phyloP scores from a whole-genome alignment of 2,797 vertebrate species.

The Streptopelia turtur region DNA sequence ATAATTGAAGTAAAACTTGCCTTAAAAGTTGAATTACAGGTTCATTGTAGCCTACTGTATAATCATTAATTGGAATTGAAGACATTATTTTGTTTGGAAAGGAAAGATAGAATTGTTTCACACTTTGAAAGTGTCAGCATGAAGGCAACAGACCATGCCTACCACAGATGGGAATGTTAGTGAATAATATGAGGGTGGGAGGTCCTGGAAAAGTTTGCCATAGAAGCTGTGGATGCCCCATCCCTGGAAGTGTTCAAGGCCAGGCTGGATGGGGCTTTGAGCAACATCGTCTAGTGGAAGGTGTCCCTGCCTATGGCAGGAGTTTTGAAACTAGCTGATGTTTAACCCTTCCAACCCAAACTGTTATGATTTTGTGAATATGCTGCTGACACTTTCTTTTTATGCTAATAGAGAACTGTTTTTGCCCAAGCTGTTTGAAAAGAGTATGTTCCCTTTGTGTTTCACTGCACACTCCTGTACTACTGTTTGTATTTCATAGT shows the following conservation, averaged over 20 bases:
- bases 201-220: too few species aligned
- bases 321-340: too few species aligned
- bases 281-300: too few species aligned
- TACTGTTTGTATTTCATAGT: background rate
- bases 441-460: background rate
- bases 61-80: background rate
- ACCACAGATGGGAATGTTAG: background rate
- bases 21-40: slow-evolving; percentile 37
- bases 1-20: slow-evolving; percentile 43
- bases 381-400: background rate
- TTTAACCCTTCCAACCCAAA: too few species aligned
- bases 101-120: background rate
- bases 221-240: too few species aligned
- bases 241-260: too few species aligned
- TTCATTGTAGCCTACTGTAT: slow-evolving; percentile 16
- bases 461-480: background rate
- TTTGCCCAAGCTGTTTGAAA: slow-evolving; percentile 31
- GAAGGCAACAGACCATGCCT: background rate
- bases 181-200: background rate
- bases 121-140: background rate
- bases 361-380: too few species aligned
- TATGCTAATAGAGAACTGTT: background rate
- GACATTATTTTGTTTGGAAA: background rate
- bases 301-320: too few species aligned
- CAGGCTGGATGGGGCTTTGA: too few species aligned